phyloP scores from a whole-genome alignment of 2,113 vertebrate species.

The Phrynocephalus versicolor region DNA sequence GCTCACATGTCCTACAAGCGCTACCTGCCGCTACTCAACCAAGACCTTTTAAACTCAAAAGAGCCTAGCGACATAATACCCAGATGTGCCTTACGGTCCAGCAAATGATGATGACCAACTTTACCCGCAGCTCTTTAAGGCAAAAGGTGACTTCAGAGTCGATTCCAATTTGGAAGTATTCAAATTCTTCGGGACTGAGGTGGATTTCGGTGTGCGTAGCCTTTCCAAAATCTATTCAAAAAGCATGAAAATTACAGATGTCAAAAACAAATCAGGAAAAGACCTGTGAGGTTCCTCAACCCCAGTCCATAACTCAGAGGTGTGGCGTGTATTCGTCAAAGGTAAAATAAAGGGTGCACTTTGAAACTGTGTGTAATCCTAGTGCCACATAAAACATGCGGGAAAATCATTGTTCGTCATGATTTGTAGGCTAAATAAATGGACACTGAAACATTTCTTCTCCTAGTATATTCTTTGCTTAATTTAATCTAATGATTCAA shows the following conservation, averaged over 20 bases:
- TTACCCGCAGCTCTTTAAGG: constrained; percentile 94
- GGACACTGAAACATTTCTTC: fast-evolving
- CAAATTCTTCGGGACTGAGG: constrained; percentile 88
- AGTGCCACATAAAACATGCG: not conserved
- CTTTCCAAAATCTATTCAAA: constrained; percentile 78
- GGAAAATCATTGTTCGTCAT: not conserved
- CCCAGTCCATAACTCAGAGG: not conserved
- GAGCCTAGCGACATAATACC: not conserved
- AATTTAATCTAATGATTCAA: not conserved
- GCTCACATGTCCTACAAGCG: not conserved
- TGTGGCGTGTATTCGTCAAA: not conserved
- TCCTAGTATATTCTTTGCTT: not conserved
- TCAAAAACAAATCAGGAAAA: not conserved
- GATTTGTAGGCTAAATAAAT: not conserved
- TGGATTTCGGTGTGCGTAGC: constrained; percentile 84
- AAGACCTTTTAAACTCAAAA: not conserved
- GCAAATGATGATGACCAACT: constrained; percentile 42
- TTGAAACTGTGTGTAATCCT: not conserved
- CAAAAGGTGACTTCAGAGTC: constrained; percentile 92
- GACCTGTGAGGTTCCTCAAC: not conserved
- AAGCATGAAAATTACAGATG: constrained; percentile 37
- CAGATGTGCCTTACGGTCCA: not conserved
- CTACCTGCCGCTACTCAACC: not conserved
- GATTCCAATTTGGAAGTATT: constrained; percentile 86
- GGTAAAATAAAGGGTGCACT: no score